Base-by-base conservation (phyloP, 2,113 vertebrate species). In the Cavia porcellus region DNA sequence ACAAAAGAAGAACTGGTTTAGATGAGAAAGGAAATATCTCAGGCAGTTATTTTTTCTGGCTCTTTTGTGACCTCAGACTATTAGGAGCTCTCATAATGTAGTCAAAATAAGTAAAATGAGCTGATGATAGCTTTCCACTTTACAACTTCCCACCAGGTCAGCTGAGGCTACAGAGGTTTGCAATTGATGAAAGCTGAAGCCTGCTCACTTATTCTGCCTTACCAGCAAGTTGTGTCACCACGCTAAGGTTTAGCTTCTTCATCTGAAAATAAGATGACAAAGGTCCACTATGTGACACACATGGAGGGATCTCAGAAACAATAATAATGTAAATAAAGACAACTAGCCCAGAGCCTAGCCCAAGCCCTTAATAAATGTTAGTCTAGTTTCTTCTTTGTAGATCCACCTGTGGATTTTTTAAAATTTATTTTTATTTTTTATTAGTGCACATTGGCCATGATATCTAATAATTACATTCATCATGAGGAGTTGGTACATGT, bases 21-120 rank as follows among this genome's bases (percentile, higher is more conserved):
- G 75, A 72, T 89, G 30, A 8, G 79, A 92, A 91, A 30, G 62
- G 72, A 89, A 84, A 81, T 93, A 85, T 42, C 4, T 82, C 7
- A 6, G 24, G 35, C 11, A 81, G 62, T 95, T 83, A 89, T 88
- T 96, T 96, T 96, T 95, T 83, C 50, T 89, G 90, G 50, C 35
- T 86, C 79, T 85, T 5, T 20, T 64, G n/a, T 45, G 55, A 74
- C 17, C 50, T 87, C 74, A 68, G 14, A 5, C 70, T 50, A 82
- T 70, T 30, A 61, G 0, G 0, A 75, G 62, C 68, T 24, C 42
- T 77, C 94, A 59, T 62, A 35, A 86, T 70, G 55, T 17, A 66
- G 38, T 66, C 70, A 14, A 19, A 93, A 70, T 24, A 77, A 87
- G 50, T 94, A 47, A 90, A 95, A 32, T 12, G 47, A 7, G 62